These are phyloP conservation scores for Achroia grisella DNA, from an alignment of 1,140 invertebrate genomes.

Conservation along the genomic window DNA sequence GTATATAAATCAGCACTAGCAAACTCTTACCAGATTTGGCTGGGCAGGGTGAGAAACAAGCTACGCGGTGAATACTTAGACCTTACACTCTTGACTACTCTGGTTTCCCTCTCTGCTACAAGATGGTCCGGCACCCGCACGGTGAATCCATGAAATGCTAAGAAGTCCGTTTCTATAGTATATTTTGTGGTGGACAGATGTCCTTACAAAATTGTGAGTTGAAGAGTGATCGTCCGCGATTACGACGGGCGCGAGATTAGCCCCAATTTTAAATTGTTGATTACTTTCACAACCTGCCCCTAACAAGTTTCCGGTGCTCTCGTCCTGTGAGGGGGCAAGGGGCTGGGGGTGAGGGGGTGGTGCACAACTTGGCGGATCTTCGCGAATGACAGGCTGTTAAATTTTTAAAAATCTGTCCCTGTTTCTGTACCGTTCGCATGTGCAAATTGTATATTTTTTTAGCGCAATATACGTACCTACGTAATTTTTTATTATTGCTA, in stretches of 20 bases:
- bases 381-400: slow-evolving; percentile 36
- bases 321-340: neutral
- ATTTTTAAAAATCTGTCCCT: slow-evolving; percentile 33
- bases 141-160: no score
- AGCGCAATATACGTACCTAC: no score
- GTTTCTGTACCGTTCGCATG: slow-evolving; percentile 15
- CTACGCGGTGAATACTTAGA: no score
- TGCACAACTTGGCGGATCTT: slow-evolving; percentile 11
- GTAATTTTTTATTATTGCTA: no score
- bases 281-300: slow-evolving; percentile 14
- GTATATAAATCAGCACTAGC: no score
- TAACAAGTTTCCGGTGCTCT: slow-evolving; percentile 1
- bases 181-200: slow-evolving; percentile 13
- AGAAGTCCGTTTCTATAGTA: no score
- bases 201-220: slow-evolving; percentile 21
- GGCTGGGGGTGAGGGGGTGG: neutral
- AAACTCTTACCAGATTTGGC: no score
- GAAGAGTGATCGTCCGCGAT: slow-evolving; percentile 49
- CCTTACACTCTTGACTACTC: no score
- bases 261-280: slow-evolving; percentile 66
- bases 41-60: no score
- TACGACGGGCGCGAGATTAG: slow-evolving; percentile 46
- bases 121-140: no score
- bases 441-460: neutral
- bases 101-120: no score